phyloP scores from a whole-genome alignment of 2,797 vertebrate genomes.

The Catostomus latipinnis region DNA sequence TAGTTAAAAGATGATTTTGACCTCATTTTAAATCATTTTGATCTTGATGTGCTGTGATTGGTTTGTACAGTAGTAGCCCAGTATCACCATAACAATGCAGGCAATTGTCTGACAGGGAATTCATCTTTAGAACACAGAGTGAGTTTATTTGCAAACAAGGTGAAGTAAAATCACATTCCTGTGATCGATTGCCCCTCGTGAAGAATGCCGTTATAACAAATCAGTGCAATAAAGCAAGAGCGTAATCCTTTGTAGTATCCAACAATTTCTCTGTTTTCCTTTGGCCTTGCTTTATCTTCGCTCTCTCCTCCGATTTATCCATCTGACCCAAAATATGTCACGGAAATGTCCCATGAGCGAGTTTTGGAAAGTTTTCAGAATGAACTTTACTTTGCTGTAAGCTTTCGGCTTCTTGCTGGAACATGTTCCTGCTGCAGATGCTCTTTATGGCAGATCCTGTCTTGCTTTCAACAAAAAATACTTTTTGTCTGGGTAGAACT shows the following conservation, averaged over 20 bases:
- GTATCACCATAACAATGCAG: not conserved
- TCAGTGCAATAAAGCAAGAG: not conserved
- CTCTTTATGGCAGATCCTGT: not conserved
- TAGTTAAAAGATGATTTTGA: not conserved
- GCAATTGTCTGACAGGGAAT: not conserved
- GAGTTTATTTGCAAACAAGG: constrained; percentile 27
- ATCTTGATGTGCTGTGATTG: constrained; percentile 5
- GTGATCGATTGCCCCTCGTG: not conserved
- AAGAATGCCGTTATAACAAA: constrained; percentile 4
- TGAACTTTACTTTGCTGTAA: constrained; percentile 32
- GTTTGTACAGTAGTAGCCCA: not conserved
- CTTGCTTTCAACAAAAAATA: not conserved
- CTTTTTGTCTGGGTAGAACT: not conserved
- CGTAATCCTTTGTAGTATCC: not conserved
- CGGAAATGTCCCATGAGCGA: constrained; percentile 30
- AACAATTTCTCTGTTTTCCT: not conserved
- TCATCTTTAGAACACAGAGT: constrained; percentile 2
- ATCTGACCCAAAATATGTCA: constrained; percentile 19
- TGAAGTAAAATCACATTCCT: not conserved
- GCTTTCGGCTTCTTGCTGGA: constrained; percentile 11
- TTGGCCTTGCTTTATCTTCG: not conserved
- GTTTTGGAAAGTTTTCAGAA: constrained; percentile 13
- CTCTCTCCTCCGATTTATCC: not conserved
- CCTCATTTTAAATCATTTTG: not conserved
- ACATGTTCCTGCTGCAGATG: not conserved